Evolutionary conservation across 2,797 vertebrate species (phyloP).

Genomic region (Brachymystax lenok): DNA sequence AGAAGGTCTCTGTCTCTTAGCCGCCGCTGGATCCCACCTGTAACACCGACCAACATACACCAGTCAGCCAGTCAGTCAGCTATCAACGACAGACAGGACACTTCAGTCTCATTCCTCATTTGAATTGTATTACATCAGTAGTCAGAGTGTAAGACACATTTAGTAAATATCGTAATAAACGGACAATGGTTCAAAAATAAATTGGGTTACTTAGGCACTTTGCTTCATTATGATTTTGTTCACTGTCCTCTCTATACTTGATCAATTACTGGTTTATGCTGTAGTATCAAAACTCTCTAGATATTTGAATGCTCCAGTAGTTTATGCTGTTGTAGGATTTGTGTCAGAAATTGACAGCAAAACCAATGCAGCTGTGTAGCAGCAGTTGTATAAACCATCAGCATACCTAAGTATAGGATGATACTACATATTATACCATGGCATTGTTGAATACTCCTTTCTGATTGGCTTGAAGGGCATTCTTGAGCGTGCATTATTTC

Average conservation of each 20-base stretch:
- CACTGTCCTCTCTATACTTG: background rate
- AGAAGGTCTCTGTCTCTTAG: slow-evolving; percentile 89
- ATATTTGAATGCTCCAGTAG: background rate
- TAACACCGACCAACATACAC: slow-evolving; percentile 42
- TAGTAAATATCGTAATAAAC: background rate
- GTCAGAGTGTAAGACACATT: background rate
- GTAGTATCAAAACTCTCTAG: background rate
- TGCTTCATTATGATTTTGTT: background rate
- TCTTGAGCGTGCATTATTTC: too few species aligned
- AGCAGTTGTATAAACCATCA: too few species aligned
- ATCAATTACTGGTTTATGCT: background rate
- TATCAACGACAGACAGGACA: background rate
- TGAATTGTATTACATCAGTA: background rate
- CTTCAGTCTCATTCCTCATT: background rate
- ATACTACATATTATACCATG: too few species aligned
- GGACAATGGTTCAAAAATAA: background rate
- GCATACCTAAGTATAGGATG: too few species aligned
- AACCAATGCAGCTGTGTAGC: too few species aligned
- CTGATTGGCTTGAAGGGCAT: too few species aligned
- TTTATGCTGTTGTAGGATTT: background rate
- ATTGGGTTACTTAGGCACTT: background rate
- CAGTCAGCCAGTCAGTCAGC: background rate
- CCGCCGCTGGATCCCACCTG: slow-evolving; percentile 74
- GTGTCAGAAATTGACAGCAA: too few species aligned
- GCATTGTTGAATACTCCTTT: too few species aligned